Conservation (phyloP, 2,888 invertebrate species). For the Miltochrista miniata region DNA sequence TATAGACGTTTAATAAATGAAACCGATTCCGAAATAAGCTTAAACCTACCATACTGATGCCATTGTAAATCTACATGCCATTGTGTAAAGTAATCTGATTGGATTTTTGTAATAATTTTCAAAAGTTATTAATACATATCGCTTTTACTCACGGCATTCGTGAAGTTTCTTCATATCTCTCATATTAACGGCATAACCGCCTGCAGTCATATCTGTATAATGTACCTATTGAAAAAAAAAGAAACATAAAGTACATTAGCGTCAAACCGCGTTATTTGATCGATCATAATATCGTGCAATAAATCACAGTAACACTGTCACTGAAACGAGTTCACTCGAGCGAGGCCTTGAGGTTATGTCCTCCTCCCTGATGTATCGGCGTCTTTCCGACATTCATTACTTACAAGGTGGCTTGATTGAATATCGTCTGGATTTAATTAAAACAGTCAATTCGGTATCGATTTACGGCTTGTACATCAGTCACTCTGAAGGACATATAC, state of each 20-base stretch:
- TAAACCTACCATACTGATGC: too few relatives aligned
- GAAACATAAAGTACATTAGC: conserved; percentile 20
- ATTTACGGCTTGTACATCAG: neutral
- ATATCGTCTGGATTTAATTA: conserved; percentile 7
- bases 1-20: too few relatives aligned
- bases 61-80: too few relatives aligned
- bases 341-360: conserved; percentile 9
- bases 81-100: too few relatives aligned
- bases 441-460: conserved; percentile 1
- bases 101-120: too few relatives aligned
- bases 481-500: too few relatives aligned
- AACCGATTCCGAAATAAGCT: too few relatives aligned
- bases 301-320: conserved; percentile 17
- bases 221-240: neutral
- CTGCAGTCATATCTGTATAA: too few relatives aligned
- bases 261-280: conserved; percentile 25
- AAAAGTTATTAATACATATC: too few relatives aligned
- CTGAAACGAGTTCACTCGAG: conserved; percentile 5
- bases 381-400: conserved; percentile 11
- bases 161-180: too few relatives aligned
- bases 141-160: too few relatives aligned
- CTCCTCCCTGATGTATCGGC: conserved; percentile 11
- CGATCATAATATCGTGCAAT: conserved; percentile 19
- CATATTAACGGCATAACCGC: too few relatives aligned
- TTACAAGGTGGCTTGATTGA: conserved; percentile 12